Evolutionary conservation across 1,140 invertebrate species (phyloP), one percentile per base, ranked within the genome.

Genomic region (Yoshiicerus persimilis): DNA sequence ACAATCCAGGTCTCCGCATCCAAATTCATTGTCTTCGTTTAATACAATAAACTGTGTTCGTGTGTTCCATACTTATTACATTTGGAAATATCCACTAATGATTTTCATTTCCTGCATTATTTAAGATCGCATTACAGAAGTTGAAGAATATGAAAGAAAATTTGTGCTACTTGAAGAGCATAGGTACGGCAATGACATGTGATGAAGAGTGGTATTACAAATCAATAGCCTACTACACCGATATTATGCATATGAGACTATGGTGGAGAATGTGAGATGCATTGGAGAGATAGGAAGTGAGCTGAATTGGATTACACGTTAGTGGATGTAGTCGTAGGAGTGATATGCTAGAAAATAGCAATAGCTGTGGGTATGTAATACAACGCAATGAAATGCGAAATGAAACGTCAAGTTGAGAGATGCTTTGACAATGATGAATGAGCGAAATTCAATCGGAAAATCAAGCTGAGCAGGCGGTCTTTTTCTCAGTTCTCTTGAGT

Each of bases 361-460:
- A 80, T 87, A 75, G 38, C 41, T 87, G 8, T n/a, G 9, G 70
- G 30, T 56, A 41, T 84, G 41, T 41, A 64, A 38, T 62, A 80
- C 75, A 80, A 80, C 75, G 34, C 75, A 85, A 66, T 70, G 84
- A 83, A 38, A 66, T 86, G 39, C 23, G 84, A 88, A 88, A 86
- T 88, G 85, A 88, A 88, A 84, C 88, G 86, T 89, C 88, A 87
- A 41, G 88, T 85, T 56, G 88, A 88, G 85, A 86, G 70, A 86
- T 41, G 47, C 41, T 75, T 39, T 90, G 89, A 90, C 89, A 88
- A 84, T 88, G 89, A 90, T 87, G 41, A 88, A 90, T 87, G 87
- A 38, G 34, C 20, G 80, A 90, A 90, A 90, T 88, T 90, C 86
- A 88, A 90, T 90, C 87, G 87, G 86, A 87, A 89, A 87, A 88